These are phyloP conservation scores for Bos indicus DNA, from an alignment of 2,113 vertebrate species.

Conservation along the genomic window DNA sequence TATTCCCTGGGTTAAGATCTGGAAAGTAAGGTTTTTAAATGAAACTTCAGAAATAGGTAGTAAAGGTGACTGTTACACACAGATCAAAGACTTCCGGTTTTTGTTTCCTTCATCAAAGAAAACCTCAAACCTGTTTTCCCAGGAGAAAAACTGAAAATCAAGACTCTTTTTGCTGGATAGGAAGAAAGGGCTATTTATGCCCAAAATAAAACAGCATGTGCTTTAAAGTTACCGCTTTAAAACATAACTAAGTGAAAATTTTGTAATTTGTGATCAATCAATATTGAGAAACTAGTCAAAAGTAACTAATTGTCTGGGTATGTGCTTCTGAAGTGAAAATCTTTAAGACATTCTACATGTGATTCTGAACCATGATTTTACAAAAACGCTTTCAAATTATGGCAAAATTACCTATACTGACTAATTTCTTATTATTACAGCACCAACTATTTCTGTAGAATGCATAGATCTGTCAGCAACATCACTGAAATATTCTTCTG, in stretches of 20 bases:
- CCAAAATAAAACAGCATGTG: neutral
- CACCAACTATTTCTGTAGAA: neutral
- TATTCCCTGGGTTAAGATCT: neutral
- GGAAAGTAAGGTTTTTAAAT: neutral
- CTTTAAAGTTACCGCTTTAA: neutral
- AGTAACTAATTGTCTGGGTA: neutral
- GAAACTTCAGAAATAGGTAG: neutral
- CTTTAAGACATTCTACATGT: neutral
- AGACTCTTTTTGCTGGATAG: neutral
- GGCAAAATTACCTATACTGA: neutral
- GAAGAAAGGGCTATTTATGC: neutral
- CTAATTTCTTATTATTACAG: neutral
- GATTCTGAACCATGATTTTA: neutral
- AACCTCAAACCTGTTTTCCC: neutral
- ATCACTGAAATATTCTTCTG: neutral
- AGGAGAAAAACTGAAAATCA: constrained; percentile 10
- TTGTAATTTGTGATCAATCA: neutral
- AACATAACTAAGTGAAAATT: neutral
- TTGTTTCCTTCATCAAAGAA: neutral
- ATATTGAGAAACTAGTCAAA: neutral
- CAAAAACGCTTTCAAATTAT: neutral
- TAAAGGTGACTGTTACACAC: neutral
- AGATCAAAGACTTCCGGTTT: neutral
- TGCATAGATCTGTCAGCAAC: neutral
- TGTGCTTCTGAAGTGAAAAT: neutral